phyloP scores from a whole-genome alignment of 2,113 vertebrate genomes.

The Thryonomys swinderianus region DNA sequence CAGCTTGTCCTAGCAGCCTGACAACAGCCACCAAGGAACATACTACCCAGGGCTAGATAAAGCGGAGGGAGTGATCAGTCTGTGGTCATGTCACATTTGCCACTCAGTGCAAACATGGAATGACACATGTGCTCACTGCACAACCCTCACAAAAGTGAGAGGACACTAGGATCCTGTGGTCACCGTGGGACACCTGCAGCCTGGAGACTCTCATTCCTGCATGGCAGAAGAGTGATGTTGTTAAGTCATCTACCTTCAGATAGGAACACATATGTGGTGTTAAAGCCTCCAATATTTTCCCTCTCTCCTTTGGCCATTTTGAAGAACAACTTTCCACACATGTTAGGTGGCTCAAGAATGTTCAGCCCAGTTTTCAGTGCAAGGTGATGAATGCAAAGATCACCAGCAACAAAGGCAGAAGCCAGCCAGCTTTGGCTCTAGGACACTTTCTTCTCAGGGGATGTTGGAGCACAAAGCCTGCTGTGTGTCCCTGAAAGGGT shows the following conservation, averaged over 20 bases:
- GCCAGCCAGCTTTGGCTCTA: neutral
- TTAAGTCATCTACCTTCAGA: neutral
- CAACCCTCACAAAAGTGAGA: neutral
- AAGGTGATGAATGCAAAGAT: neutral
- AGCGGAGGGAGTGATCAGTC: neutral
- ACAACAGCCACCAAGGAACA: too few species aligned
- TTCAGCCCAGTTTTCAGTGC: neutral
- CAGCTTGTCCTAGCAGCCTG: neutral
- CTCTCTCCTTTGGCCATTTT: neutral
- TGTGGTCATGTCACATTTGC: neutral
- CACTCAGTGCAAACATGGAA: neutral
- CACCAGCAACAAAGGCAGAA: neutral
- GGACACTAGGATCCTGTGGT: neutral
- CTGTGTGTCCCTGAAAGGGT: too few species aligned
- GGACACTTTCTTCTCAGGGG: too few species aligned
- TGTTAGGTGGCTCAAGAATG: neutral
- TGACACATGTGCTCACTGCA: rapidly evolving
- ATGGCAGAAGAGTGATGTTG: neutral
- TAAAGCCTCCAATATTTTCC: neutral
- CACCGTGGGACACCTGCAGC: neutral
- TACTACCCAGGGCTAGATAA: neutral
- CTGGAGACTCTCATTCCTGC: neutral
- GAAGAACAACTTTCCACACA: constrained; percentile 7
- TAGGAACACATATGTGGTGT: neutral
- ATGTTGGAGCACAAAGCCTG: neutral